Base-by-base conservation (phyloP, 2,797 vertebrate species). In the Coluber constrictor region DNA sequence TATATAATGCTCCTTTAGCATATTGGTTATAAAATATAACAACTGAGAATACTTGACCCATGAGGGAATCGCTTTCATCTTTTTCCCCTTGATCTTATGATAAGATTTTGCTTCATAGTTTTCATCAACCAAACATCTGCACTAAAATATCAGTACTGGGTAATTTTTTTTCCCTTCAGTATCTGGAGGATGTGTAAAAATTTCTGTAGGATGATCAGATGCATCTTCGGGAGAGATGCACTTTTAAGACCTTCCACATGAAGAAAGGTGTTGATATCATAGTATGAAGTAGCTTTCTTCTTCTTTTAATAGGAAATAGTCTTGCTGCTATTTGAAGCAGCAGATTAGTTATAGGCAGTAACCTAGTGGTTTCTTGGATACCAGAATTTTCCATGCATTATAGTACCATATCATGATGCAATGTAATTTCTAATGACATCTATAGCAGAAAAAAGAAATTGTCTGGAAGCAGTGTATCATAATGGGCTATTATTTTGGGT, bases 21-120 rank as follows among this genome's bases (percentile, higher is more conserved):
- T 91, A 91, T 18, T 91, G 37, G 55, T 60, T 91, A 60, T 86
- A 32, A 91, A 27, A 86, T 60, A 86, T 57, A 90, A 83, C 90
- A 83, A 43, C 32, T 83, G 70, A 27, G 66, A 90, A 90, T 59
- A 90, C 43, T 89, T 79, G 63, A 79, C 54, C 54, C 51, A 55
- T 83, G 37, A 86, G 16, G 79, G 43, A 91, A 91, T 83, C 9
- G 0, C 51, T 90, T 83, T 90, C 70, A 90, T 90, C 54, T 47
- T 79, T 43, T 43, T 18, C 56, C 47, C 54, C 60, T 66, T n/a
- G 27, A 60, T 91, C 90, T 86, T 86, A 86, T 91, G 56, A 86
- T 86, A 57, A 91, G 55, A 60, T 27, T 60, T 61, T 59, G 57
- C 25, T 51, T 56, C 63, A 27, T 27, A 13, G 51, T 74, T 90